Evolutionary conservation across 1,140 invertebrate genomes (phyloP), one percentile per base, ranked within the genome.

Genomic region (Pogonomyrmex barbatus): DNA sequence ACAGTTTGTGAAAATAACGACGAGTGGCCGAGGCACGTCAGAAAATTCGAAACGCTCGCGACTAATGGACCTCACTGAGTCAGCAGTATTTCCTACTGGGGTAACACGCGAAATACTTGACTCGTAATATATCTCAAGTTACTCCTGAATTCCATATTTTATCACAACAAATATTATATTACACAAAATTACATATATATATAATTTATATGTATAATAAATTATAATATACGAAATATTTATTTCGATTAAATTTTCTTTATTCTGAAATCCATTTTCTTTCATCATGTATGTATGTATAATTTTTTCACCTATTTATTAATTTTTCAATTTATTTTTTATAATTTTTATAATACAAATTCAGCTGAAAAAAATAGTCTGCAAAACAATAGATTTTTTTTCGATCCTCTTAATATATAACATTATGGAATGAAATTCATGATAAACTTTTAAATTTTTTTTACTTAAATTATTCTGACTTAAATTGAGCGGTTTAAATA

Each of bases 11-110:
- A 75, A 82, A 82, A 82, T 75, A 75, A 75, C 33, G 54, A 82
- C 52, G 67, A 56, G 56, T 73, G 52, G 24, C 4, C 50, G n/a
- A 71, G 10, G 52, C 54, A 75, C 47, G 52, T 73, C 56, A 39
- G 68, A 83, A 83, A 83, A 83, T 54, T 83, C 54, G 67, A 83
- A 73, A 79, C 56, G 45, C 2, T 63, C 30, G 54, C 54, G 67
- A 45, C 62, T 77, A 77, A 45, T 67, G 77, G 47, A 67, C 77
- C 60, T 68, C 62, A 14, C 65, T 54, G 47, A 42, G 77, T 68
- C 47, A 65, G 77, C 77, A 79, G n/a, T 68, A 79, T 79, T 79
- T 79, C 14, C 36, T 33, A 45, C 42, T 42, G 62, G 36, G 50
- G n/a, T 65, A 68, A 33, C 62, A 54, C 33, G 45, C n/a, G 47